Evolutionary conservation across 2,888 invertebrate genomes (phyloP).

Genomic region (Zele albiditarsus): DNA sequence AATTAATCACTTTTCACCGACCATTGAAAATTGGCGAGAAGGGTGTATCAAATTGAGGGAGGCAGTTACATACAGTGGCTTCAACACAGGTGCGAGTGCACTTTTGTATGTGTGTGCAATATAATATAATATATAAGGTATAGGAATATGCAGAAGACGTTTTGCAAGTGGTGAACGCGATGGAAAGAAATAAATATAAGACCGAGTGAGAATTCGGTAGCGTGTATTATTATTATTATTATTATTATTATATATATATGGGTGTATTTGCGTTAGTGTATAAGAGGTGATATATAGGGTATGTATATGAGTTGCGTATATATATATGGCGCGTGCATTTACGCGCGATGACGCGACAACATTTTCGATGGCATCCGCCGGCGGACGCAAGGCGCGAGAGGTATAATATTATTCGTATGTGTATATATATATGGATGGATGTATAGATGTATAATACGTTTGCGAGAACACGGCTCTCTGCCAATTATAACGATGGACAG

Average conservation of each 20-base stretch:
- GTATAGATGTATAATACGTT: background rate
- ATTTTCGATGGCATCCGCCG: slow-evolving; percentile 56
- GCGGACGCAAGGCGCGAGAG: slow-evolving; percentile 19
- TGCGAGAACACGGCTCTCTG: slow-evolving; percentile 35
- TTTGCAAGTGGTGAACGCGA: background rate
- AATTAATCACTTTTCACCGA: slow-evolving; percentile 42
- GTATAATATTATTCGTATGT: background rate
- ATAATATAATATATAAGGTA: no score
- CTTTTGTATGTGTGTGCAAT: background rate
- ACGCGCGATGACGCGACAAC: slow-evolving; percentile 69
- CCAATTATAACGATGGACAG: slow-evolving; percentile 45
- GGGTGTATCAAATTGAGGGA: slow-evolving; percentile 41
- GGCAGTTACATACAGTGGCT: slow-evolving; percentile 24
- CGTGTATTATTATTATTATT: background rate
- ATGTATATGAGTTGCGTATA: slow-evolving; percentile 35
- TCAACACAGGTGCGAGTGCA: slow-evolving; percentile 1
- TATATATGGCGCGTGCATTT: slow-evolving; percentile 59
- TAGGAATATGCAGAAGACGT: slow-evolving; percentile 7
- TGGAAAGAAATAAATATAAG: slow-evolving; percentile 8
- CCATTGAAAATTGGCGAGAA: slow-evolving; percentile 38
- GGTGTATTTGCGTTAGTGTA: background rate
- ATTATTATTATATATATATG: slow-evolving; percentile 5
- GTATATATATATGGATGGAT: background rate
- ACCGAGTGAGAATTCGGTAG: slow-evolving; percentile 28
- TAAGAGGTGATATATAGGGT: slow-evolving; percentile 50